Evolutionary conservation across 2,888 invertebrate species (phyloP), one percentile per base, ranked within the genome.

Genomic region (Rhagophthalmus giganteus): DNA sequence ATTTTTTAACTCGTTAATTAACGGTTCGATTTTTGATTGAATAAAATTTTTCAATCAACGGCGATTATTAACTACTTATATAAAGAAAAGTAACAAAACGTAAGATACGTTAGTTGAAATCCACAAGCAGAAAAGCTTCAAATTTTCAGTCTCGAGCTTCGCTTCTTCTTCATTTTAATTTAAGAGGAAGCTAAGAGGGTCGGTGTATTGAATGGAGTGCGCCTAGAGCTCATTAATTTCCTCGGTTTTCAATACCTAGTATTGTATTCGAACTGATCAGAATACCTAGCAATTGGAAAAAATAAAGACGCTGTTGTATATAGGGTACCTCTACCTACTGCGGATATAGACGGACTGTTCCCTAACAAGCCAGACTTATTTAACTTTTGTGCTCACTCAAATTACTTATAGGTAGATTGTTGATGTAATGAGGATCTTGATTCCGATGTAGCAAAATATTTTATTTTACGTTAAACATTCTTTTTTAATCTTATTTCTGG

Each of bases 171-270:
- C 42, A 52, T 47, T 55, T 55, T 51, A 50, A 55, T 55, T 55
- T 46, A 55, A 55, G 44, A 50, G 46, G 38, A 53, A 53, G 48
- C 44, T 41, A 37, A 52, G 47, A 48, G 44, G 40, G 42, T 48
- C 34, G 53, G 26, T 44, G 53, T 37, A 54, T 48, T 54, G 48
- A 47, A 48, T 44, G 53, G 47, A 54, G 49, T 45, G 44, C 35
- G 45, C 40, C 49, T 54, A 54, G 61, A 60, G 55, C 63, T 63
- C 61, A 62, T 63, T 63, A 63, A 63, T 63, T 62, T 63, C 59
- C 58, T 54, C 58, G 61, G 61, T 61, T 58, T 57, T 62, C 61
- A 61, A 62, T 63, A 60, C 57, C 59, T 52, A 49, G 55, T 54
- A 60, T 61, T 63, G 61, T 62, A 58, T 57, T 42, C 55, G 52